phyloP scores from a whole-genome alignment of 2,888 invertebrate species.

The Napeogenes inachia region DNA sequence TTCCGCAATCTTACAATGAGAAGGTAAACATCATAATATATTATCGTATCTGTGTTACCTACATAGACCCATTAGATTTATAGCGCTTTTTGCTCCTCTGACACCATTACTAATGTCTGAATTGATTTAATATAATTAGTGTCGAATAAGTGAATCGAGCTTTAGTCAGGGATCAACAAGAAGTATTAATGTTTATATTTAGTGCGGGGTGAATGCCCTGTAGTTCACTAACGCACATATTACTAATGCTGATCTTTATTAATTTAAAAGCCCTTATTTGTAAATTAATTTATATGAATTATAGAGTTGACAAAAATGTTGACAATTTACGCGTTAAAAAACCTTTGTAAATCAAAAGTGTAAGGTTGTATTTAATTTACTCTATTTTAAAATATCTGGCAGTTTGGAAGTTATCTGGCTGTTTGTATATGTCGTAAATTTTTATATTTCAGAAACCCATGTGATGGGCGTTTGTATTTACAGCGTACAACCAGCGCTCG shows the following conservation, averaged over 20 bases:
- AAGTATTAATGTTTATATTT: constrained; percentile 27
- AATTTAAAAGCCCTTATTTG: too few species aligned
- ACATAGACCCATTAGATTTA: constrained; percentile 18
- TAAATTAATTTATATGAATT: background rate
- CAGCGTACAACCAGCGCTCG: constrained; percentile 10
- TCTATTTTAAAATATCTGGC: constrained; percentile 17
- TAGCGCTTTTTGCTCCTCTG: constrained; percentile 10
- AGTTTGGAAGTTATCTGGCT: background rate
- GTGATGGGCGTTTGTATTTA: constrained; percentile 9
- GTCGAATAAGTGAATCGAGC: constrained; percentile 16
- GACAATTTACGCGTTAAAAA: constrained; percentile 26
- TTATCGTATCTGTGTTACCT: constrained; percentile 18
- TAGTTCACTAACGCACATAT: background rate
- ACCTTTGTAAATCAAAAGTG: constrained; percentile 29
- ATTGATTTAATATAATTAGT: background rate
- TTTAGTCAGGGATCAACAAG: constrained; percentile 17
- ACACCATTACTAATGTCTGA: constrained; percentile 4
- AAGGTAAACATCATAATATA: constrained; percentile 1
- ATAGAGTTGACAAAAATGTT: background rate
- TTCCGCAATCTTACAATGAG: background rate
- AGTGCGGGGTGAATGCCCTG: constrained; percentile 30
- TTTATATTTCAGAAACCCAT: constrained; percentile 7
- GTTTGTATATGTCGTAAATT: constrained; percentile 15
- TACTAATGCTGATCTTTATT: too few species aligned
- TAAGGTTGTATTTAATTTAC: constrained; percentile 26